phyloP scores from a whole-genome alignment of 2,888 invertebrate species.

The Lycocerus yunnanus region DNA sequence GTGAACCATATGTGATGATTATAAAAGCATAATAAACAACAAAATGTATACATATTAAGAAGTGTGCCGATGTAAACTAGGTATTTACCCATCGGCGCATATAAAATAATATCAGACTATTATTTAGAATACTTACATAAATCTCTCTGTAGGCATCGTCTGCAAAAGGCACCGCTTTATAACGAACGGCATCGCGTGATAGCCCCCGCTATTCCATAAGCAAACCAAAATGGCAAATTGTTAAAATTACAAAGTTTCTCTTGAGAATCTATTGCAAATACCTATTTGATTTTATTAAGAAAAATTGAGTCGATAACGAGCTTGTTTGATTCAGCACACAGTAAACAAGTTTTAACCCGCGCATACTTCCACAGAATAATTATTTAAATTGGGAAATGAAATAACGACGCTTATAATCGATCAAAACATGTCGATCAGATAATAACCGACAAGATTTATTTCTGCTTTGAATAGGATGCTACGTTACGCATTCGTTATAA shows the following conservation, averaged over 20 bases:
- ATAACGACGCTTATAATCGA: not conserved
- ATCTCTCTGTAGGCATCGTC: slow-evolving; percentile 44
- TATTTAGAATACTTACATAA: slow-evolving; percentile 44
- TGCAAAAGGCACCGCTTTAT: slow-evolving; percentile 44
- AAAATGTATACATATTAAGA: slow-evolving; percentile 20
- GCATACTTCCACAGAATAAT: not conserved
- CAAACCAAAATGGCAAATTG: slow-evolving; percentile 38
- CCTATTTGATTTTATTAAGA: not conserved
- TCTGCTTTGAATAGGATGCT: not conserved
- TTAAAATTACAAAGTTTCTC: slow-evolving; percentile 16
- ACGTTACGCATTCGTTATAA: slow-evolving; percentile 4
- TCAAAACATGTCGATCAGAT: not conserved
- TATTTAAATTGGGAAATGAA: not conserved
- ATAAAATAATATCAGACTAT: slow-evolving; percentile 47
- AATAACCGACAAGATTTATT: not conserved
- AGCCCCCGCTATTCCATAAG: slow-evolving; percentile 27
- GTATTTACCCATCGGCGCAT: slow-evolving; percentile 40
- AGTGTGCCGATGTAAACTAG: slow-evolving; percentile 36
- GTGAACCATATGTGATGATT: not conserved
- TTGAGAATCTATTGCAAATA: not conserved
- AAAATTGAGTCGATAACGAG: not conserved
- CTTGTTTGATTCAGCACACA: not conserved
- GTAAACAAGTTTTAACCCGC: not conserved
- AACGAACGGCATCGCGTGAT: slow-evolving; percentile 40
- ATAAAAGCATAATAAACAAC: not conserved